Evolutionary conservation across 2,888 invertebrate genomes (phyloP).

Genomic region (Latrodectus elegans): DNA sequence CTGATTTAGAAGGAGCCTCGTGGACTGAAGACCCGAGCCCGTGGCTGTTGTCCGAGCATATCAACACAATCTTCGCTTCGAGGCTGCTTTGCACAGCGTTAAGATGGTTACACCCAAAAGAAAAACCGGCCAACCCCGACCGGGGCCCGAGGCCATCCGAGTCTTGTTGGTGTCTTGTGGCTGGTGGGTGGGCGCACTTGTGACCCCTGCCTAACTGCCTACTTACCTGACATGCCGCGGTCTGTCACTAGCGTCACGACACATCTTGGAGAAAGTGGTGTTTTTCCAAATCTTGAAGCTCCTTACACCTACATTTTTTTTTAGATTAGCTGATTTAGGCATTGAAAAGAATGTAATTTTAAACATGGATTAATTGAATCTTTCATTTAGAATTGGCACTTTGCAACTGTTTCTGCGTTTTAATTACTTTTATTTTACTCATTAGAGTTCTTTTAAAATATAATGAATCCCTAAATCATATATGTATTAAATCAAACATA

Average conservation of each 20-base stretch:
- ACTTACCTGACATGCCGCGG: slow-evolving; percentile 21
- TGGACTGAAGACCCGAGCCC: not conserved
- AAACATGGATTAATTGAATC: too few relatives aligned
- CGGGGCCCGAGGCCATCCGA: slow-evolving; percentile 15
- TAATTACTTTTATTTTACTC: too few relatives aligned
- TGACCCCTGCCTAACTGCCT: slow-evolving; percentile 40
- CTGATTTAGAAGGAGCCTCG: slow-evolving; percentile 2
- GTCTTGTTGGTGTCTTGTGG: slow-evolving; percentile 36
- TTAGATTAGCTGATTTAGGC: too few relatives aligned
- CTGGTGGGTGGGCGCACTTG: slow-evolving; percentile 32
- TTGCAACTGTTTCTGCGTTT: too few relatives aligned
- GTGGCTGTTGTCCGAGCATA: slow-evolving; percentile 3
- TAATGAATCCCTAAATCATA: too few relatives aligned
- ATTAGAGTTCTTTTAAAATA: too few relatives aligned
- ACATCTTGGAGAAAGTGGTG: not conserved
- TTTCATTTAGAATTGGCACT: too few relatives aligned
- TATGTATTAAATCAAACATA: too few relatives aligned
- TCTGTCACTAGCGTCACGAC: slow-evolving; percentile 26
- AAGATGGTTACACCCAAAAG: slow-evolving; percentile 35
- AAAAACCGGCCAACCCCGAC: slow-evolving; percentile 30
- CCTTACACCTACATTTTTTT: too few relatives aligned
- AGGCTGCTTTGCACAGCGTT: slow-evolving; percentile 7
- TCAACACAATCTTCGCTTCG: not conserved
- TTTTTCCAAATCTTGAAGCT: too few relatives aligned
- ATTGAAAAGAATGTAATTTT: too few relatives aligned